Evolutionary conservation across 2,113 vertebrate species (phyloP).

Genomic region (Tylochromis polylepis): DNA sequence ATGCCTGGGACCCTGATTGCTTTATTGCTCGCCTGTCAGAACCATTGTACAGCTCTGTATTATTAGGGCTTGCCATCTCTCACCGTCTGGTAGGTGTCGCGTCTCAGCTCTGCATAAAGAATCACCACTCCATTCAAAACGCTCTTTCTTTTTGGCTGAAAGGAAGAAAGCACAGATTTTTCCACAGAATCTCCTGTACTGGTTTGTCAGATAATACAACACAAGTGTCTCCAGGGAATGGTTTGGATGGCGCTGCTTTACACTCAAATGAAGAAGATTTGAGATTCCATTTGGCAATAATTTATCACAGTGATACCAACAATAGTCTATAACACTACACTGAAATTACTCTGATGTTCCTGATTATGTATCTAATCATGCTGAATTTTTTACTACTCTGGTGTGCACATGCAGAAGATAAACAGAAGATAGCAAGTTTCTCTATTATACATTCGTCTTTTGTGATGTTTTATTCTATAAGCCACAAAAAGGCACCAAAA

Average conservation of each 20-base stretch:
- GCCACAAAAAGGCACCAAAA: not conserved
- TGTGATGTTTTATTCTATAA: not conserved
- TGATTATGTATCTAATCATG: constrained; percentile 31
- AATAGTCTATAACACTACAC: constrained; percentile 23
- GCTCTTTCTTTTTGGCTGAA: constrained; percentile 68
- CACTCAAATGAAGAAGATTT: constrained; percentile 52
- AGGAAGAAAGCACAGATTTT: constrained; percentile 66
- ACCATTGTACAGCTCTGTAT: constrained; percentile 74
- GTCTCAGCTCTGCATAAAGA: constrained; percentile 73
- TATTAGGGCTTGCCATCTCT: constrained; percentile 75
- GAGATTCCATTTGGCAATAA: constrained; percentile 52
- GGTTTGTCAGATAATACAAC: constrained; percentile 69
- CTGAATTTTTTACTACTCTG: not conserved
- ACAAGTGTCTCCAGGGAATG: constrained; percentile 61
- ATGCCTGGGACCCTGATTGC: constrained; percentile 76
- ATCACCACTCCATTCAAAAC: constrained; percentile 69
- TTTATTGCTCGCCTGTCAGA: constrained; percentile 77
- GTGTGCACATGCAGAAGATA: too few species aligned
- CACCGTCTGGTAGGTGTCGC: constrained; percentile 72
- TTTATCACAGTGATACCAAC: constrained; percentile 45
- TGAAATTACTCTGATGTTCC: constrained; percentile 28
- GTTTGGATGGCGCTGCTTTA: constrained; percentile 49
- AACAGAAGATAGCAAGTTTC: not conserved
- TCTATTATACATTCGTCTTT: not conserved
- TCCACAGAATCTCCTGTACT: constrained; percentile 62